Conservation (phyloP, 1,140 invertebrate species). For the Zophobas morio region DNA sequence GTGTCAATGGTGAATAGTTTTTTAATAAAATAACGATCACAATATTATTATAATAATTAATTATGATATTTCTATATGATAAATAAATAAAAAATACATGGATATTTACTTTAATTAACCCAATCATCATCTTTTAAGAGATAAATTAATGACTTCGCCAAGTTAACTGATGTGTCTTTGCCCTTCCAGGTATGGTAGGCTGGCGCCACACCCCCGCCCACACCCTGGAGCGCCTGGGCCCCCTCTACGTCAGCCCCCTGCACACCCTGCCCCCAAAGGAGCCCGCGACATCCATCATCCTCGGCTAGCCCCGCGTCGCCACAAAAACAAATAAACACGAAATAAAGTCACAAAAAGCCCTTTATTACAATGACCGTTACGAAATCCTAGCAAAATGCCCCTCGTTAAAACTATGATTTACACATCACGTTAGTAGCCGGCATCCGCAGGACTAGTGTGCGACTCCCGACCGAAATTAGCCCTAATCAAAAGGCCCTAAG, state of each 20-base stretch:
- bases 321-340: neutral
- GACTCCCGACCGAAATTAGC: slow-evolving; percentile 3
- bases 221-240: slow-evolving; percentile 66
- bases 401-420: slow-evolving; percentile 39
- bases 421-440: slow-evolving; percentile 12
- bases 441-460: slow-evolving; percentile 6
- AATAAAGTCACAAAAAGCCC: neutral
- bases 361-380: neutral
- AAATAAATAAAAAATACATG: neutral
- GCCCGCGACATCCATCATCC: slow-evolving; percentile 48
- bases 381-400: neutral
- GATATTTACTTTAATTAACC: too few relatives aligned
- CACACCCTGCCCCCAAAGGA: slow-evolving; percentile 64
- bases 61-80: too few relatives aligned
- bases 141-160: neutral
- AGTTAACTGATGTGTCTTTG: neutral
- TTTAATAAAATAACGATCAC: too few relatives aligned
- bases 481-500: neutral
- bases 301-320: slow-evolving; percentile 42
- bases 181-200: slow-evolving; percentile 66
- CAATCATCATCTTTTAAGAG: neutral
- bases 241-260: slow-evolving; percentile 66
- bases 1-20: too few relatives aligned
- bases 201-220: slow-evolving; percentile 66
- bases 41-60: too few relatives aligned